These are phyloP conservation scores for Tenthredo livida DNA, from an alignment of 2,888 invertebrate genomes.

Conservation along the genomic window DNA sequence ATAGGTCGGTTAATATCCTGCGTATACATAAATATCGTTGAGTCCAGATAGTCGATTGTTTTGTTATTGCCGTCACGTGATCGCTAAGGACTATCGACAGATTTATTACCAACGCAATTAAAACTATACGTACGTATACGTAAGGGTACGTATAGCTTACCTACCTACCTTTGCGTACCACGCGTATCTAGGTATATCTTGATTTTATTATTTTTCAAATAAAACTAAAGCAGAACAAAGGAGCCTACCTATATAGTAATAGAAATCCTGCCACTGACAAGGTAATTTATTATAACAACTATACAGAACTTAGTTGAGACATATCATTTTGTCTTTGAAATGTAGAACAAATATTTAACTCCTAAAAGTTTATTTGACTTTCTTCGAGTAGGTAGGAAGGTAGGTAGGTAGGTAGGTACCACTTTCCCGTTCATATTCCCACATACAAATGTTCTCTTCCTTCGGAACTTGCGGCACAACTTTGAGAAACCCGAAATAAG, in stretches of 20 bases:
- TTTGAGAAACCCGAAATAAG: background rate
- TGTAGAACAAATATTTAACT: constrained; percentile 44
- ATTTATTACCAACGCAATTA: constrained; percentile 40
- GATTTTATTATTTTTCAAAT: constrained; percentile 2
- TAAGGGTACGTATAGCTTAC: background rate
- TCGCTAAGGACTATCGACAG: constrained; percentile 46
- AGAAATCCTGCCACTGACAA: constrained; percentile 28
- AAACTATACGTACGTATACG: background rate
- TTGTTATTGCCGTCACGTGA: constrained; percentile 45
- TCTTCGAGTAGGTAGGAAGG: background rate
- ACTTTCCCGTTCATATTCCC: background rate
- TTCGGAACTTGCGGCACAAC: background rate
- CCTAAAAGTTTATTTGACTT: constrained; percentile 22
- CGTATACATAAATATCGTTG: constrained; percentile 39
- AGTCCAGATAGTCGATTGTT: constrained; percentile 43
- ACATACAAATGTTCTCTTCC: constrained; percentile 10
- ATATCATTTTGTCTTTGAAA: constrained; percentile 32
- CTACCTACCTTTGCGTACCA: constrained; percentile 1
- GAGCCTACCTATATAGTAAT: background rate
- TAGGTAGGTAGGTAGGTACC: background rate
- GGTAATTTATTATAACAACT: constrained; percentile 11
- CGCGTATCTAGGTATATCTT: background rate
- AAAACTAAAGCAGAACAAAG: constrained; percentile 7
- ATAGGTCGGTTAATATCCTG: constrained; percentile 44
- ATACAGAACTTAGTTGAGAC: background rate